These are phyloP conservation scores for Tromatobia lineatoria DNA, from an alignment of 2,888 invertebrate genomes.

Conservation along the genomic window DNA sequence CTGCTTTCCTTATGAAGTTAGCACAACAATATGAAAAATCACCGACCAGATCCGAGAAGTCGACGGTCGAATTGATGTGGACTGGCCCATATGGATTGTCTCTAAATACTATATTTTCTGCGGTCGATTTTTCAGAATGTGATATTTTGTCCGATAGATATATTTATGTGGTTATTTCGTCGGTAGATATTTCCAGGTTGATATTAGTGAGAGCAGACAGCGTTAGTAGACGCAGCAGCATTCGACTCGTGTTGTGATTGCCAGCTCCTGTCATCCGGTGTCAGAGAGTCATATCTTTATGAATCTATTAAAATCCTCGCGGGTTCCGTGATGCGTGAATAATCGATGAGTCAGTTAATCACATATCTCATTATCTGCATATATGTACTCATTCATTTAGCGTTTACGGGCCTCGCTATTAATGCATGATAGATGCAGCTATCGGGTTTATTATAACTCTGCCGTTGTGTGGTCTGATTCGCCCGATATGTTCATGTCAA, in stretches of 20 bases:
- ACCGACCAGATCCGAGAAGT: no score
- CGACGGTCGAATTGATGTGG: no score
- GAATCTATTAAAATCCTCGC: conserved; percentile 18
- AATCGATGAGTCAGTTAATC: conserved; percentile 46
- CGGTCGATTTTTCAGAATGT: no score
- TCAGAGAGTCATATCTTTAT: not conserved
- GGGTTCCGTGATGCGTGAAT: conserved; percentile 32
- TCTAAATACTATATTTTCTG: no score
- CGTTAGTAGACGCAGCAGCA: not conserved
- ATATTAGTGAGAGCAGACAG: not conserved
- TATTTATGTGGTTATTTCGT: no score
- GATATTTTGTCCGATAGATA: no score
- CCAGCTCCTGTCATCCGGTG: not conserved
- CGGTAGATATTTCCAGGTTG: no score
- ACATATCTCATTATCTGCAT: conserved; percentile 44
- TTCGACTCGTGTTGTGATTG: not conserved
- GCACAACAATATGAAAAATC: no score
- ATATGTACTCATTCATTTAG: conserved; percentile 39
- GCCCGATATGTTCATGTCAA: conserved; percentile 1
- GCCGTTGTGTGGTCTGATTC: conserved; percentile 22
- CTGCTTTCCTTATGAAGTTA: no score
- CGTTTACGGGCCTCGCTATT: conserved; percentile 9
- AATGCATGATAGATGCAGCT: conserved; percentile 37
- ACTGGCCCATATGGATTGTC: no score
- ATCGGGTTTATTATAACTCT: conserved; percentile 53